phyloP scores from a whole-genome alignment of 2,888 invertebrate genomes.

The Buathra laborator region DNA sequence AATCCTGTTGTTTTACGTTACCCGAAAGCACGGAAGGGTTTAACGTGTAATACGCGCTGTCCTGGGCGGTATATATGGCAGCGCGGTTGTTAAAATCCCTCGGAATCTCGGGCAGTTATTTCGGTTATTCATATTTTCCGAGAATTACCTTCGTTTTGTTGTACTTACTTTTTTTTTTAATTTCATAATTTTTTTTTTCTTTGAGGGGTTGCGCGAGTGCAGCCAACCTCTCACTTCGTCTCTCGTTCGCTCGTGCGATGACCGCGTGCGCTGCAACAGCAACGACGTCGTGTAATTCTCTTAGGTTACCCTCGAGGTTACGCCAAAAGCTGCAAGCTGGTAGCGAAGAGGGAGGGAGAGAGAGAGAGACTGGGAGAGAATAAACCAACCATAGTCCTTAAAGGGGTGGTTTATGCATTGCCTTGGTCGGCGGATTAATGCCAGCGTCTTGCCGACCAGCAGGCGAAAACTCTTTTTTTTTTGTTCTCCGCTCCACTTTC shows the following conservation, averaged over 20 bases:
- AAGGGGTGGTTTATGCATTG: conserved; percentile 25
- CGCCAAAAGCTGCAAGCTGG: conserved; percentile 19
- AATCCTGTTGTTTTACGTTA: conserved; percentile 1
- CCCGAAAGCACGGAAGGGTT: background rate
- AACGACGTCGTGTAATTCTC: conserved; percentile 53
- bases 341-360: background rate
- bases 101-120: conserved; percentile 48
- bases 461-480: conserved; percentile 2
- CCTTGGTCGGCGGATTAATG: conserved; percentile 8
- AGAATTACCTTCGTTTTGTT: conserved; percentile 37
- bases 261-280: background rate
- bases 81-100: conserved; percentile 16
- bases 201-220: conserved; percentile 7
- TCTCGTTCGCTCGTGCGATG: conserved; percentile 1
- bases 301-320: conserved; percentile 46
- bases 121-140: conserved; percentile 45
- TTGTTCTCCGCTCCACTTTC: background rate
- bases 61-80: conserved; percentile 3
- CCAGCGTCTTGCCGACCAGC: conserved; percentile 3
- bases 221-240: background rate
- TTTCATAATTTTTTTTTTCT: conserved; percentile 11
- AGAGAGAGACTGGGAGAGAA: background rate
- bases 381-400: conserved; percentile 22
- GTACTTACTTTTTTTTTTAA: background rate
- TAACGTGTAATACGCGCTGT: conserved; percentile 6